These are phyloP conservation scores for Macrotrachela quadricornifera DNA, from an alignment of 1,140 invertebrate genomes.

Conservation along the genomic window DNA sequence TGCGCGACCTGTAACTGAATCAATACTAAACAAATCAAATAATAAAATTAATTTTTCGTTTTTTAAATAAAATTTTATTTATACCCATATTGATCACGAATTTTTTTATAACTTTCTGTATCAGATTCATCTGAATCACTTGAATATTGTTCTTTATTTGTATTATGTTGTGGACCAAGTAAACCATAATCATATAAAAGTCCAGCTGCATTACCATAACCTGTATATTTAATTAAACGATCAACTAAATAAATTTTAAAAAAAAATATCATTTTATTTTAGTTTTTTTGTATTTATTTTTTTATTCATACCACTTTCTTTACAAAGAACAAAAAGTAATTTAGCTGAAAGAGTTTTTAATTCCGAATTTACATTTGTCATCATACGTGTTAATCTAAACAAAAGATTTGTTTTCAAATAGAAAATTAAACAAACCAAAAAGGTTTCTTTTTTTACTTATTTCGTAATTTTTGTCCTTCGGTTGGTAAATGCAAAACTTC, in stretches of 20 bases:
- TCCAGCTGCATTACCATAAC: constrained; percentile 93
- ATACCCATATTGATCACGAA: constrained; percentile 37
- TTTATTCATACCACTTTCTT: constrained; percentile 48
- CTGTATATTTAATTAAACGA: constrained; percentile 89
- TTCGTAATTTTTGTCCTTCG: constrained; percentile 54
- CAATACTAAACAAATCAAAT: constrained; percentile 37
- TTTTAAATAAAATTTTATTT: too few relatives aligned
- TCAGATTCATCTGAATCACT: constrained; percentile 81
- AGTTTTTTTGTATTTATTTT: too few relatives aligned
- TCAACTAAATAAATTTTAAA: constrained; percentile 32
- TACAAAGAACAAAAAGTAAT: constrained; percentile 85
- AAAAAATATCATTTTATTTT: too few relatives aligned
- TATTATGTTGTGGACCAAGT: constrained; percentile 31
- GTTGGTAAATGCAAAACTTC: constrained; percentile 73
- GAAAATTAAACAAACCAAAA: too few relatives aligned
- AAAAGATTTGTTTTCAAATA: too few relatives aligned
- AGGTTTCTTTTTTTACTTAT: background rate
- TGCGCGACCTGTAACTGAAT: constrained; percentile 77
- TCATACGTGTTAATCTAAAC: constrained; percentile 24
- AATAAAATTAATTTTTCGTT: too few relatives aligned
- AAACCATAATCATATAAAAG: constrained; percentile 75
- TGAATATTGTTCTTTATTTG: constrained; percentile 42
- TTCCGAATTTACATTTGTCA: constrained; percentile 56
- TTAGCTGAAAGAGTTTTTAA: constrained; percentile 64
- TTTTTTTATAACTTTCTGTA: constrained; percentile 70